These are phyloP conservation scores for Myrmecophaga tridactyla DNA, from an alignment of 2,113 vertebrate genomes.

Conservation along the genomic window DNA sequence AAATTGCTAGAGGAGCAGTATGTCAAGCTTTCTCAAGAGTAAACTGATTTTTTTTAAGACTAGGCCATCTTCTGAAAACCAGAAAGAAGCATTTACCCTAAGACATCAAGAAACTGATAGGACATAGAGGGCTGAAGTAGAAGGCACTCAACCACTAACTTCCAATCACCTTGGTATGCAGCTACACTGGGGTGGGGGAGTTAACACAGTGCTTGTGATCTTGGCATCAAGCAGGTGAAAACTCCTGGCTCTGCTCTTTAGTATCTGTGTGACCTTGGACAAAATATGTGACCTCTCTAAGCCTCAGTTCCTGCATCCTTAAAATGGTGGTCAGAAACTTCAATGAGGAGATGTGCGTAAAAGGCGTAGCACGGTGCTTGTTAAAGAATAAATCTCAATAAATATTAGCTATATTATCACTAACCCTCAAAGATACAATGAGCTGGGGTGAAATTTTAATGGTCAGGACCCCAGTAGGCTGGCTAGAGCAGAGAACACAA, in stretches of 20 bases:
- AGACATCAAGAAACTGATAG: not conserved
- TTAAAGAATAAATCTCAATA: not conserved
- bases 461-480: not conserved
- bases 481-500: not conserved
- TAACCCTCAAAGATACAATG: not conserved
- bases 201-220: not conserved
- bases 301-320: not conserved
- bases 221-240: not conserved
- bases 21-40: not conserved
- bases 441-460: not conserved
- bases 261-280: not conserved
- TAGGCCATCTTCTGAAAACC: not conserved
- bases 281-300: not conserved
- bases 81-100: not conserved
- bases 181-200: not conserved
- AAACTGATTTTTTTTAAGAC: not conserved
- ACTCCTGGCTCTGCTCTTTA: not conserved
- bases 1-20: not conserved
- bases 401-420: not conserved
- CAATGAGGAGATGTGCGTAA: not conserved
- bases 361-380: not conserved
- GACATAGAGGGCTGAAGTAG: not conserved
- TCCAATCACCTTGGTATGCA: not conserved
- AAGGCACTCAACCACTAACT: not conserved
- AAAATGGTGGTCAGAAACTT: conserved; percentile 4